Evolutionary conservation across 2,113 vertebrate genomes (phyloP).

Genomic region (Pituophis catenifer): DNA sequence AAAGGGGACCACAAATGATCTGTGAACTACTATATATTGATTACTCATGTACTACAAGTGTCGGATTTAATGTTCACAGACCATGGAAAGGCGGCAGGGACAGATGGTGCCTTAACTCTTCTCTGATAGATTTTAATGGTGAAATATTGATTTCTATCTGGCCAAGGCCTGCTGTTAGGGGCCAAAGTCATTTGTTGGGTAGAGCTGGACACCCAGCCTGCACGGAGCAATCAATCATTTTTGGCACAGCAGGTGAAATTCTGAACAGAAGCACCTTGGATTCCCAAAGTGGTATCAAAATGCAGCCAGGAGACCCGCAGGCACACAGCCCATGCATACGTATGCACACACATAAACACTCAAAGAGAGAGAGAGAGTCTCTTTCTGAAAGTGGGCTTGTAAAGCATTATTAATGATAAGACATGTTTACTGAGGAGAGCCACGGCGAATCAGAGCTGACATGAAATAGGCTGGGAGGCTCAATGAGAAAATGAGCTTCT

Average conservation of each 20-base stretch:
- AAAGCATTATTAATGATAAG: conserved; percentile 91
- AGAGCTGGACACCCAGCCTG: conserved; percentile 88
- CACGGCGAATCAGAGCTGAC: conserved; percentile 85
- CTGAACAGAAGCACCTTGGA: conserved; percentile 78
- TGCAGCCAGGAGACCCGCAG: conserved; percentile 61
- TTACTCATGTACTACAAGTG: conserved; percentile 96
- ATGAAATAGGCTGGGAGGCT: conserved; percentile 79
- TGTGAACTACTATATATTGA: conserved; percentile 98
- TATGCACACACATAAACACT: conserved; percentile 24
- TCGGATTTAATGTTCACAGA: conserved; percentile 96
- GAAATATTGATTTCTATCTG: conserved; percentile 99
- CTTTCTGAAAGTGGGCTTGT: conserved; percentile 70
- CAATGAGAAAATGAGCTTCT: conserved; percentile 87
- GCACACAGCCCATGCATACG: conserved; percentile 15
- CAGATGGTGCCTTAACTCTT: conserved; percentile 96
- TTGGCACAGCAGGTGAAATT: conserved; percentile 84
- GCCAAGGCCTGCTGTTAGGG: conserved; percentile 97
- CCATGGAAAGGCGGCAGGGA: conserved; percentile 91
- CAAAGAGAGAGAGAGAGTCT: conserved; percentile 47
- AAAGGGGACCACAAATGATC: conserved; percentile 98
- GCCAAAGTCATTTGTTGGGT: conserved; percentile 98
- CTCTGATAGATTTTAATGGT: conserved; percentile 99
- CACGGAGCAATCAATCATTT: conserved; percentile 92
- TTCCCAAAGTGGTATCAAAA: conserved; percentile 71
- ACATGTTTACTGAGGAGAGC: conserved; percentile 89